Percentiles rank a stretch among this genome's conserved stretches.
phyloP scores from a whole-genome alignment of 1,140 invertebrate species.

The Drosophila virilis region DNA sequence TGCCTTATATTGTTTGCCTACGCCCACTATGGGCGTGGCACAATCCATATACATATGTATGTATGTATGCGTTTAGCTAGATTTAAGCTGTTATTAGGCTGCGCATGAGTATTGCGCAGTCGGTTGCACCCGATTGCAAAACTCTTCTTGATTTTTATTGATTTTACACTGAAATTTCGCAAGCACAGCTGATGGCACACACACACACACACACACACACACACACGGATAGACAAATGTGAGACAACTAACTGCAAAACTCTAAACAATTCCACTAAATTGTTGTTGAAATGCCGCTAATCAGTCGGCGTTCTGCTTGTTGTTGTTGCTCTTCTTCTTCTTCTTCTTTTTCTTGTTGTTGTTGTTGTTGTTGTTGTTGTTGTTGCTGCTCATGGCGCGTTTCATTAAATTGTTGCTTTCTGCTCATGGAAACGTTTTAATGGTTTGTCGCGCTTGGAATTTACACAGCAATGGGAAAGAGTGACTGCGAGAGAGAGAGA shows the following conservation, averaged over 20 bases:
- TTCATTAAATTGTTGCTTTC: conserved; percentile 61
- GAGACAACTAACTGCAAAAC: conserved; percentile 38
- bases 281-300: conserved; percentile 33
- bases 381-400: conserved; percentile 36
- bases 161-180: conserved; percentile 26
- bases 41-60: too few species aligned
- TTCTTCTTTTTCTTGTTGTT: conserved; percentile 32
- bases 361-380: conserved; percentile 25
- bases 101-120: background rate
- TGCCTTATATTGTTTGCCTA: too few species aligned
- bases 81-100: too few species aligned
- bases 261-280: conserved; percentile 45
- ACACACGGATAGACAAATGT: conserved; percentile 7
- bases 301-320: conserved; percentile 37
- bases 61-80: too few species aligned
- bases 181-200: conserved; percentile 23
- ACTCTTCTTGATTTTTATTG: conserved; percentile 3
- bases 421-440: conserved; percentile 68
- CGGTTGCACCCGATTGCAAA: background rate
- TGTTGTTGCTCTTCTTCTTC: conserved; percentile 11
- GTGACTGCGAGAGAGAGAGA: background rate
- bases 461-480: conserved; percentile 60
- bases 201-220: conserved; percentile 16
- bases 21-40: too few species aligned
- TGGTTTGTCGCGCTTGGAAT: conserved; percentile 78